These are phyloP conservation scores for Malurus leucopterus DNA, from an alignment of 2,797 vertebrate genomes.

Conservation along the genomic window DNA sequence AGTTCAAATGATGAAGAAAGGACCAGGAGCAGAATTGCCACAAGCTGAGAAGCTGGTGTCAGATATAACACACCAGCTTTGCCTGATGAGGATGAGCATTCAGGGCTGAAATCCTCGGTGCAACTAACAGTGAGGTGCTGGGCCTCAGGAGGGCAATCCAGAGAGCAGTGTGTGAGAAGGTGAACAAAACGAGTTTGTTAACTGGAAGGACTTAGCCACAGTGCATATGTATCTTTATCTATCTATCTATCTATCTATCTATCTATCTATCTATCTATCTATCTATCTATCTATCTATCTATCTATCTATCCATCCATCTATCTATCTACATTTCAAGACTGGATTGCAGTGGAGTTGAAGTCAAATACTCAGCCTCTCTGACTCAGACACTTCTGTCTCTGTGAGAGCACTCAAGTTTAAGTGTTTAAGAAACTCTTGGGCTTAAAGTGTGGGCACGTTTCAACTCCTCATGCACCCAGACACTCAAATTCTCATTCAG, in stretches of 20 bases:
- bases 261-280: not conserved
- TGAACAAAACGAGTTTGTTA: not conserved
- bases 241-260: not conserved
- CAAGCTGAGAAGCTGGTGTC: not conserved
- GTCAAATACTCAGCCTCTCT: not conserved
- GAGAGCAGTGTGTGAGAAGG: not conserved
- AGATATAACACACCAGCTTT: not conserved
- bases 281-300: not conserved
- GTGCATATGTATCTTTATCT: not conserved
- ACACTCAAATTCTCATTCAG: not conserved
- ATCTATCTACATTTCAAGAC: not conserved
- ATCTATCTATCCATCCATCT: not conserved
- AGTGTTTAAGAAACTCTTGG: not conserved
- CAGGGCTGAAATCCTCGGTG: not conserved
- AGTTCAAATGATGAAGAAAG: not conserved
- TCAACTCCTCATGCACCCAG: not conserved
- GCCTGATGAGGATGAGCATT: not conserved
- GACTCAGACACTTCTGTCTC: slow-evolving; percentile 16
- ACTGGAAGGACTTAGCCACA: not conserved
- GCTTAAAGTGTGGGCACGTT: not conserved
- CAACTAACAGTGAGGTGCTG: not conserved
- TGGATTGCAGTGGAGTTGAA: not conserved
- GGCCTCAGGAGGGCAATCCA: not conserved
- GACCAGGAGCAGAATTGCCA: not conserved
- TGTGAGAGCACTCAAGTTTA: not conserved